phyloP scores from a whole-genome alignment of 2,888 invertebrate genomes.

The Teleiodes luculella region DNA sequence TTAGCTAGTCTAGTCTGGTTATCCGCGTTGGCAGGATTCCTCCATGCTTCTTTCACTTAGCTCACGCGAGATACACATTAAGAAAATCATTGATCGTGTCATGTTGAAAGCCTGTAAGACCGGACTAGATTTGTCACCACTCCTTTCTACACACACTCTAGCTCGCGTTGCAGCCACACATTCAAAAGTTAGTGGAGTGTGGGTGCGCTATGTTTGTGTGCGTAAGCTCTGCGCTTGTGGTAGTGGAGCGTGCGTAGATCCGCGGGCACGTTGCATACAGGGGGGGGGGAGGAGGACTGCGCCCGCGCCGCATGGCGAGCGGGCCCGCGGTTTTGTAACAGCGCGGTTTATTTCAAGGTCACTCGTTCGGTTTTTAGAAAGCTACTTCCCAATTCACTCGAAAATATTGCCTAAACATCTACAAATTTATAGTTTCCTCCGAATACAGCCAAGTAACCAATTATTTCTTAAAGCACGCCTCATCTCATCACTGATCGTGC shows the following conservation, averaged over 20 bases:
- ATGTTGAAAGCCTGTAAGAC: slow-evolving; percentile 43
- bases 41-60: slow-evolving; percentile 15
- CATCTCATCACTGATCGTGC: background rate
- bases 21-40: slow-evolving; percentile 18
- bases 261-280: slow-evolving; percentile 49
- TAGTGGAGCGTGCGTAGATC: slow-evolving; percentile 59
- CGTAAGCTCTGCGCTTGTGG: slow-evolving; percentile 42
- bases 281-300: slow-evolving; percentile 54
- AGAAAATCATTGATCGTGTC: slow-evolving; percentile 28
- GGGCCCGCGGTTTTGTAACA: slow-evolving; percentile 74
- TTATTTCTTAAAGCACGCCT: background rate
- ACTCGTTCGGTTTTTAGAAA: slow-evolving; percentile 77
- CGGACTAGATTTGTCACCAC: slow-evolving; percentile 62
- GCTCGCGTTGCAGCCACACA: slow-evolving; percentile 42
- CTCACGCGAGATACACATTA: slow-evolving; percentile 27
- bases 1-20: slow-evolving; percentile 10
- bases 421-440: background rate
- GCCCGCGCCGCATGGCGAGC: slow-evolving; percentile 46
- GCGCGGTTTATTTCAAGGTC: slow-evolving; percentile 78
- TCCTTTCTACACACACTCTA: slow-evolving; percentile 56
- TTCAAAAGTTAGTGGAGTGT: slow-evolving; percentile 30
- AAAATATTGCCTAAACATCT: background rate
- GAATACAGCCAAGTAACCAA: background rate
- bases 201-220: slow-evolving; percentile 32
- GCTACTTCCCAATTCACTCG: slow-evolving; percentile 58